phyloP scores from a whole-genome alignment of 2,888 invertebrate species.

The Myathropa florea region DNA sequence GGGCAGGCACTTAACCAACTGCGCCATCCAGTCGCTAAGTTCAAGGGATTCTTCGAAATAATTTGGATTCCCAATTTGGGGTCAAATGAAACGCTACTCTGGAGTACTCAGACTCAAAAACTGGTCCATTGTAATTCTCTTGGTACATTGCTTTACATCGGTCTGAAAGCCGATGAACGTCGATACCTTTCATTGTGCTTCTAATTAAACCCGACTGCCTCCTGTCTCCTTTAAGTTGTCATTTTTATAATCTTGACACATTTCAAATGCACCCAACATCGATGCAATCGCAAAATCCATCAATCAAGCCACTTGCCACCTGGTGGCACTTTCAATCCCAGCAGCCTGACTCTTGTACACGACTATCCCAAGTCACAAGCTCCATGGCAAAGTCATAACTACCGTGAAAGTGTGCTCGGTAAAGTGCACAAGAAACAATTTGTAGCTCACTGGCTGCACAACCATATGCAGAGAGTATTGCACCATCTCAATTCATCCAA shows the following conservation, averaged over 20 bases:
- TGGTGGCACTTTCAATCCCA: conserved; percentile 3
- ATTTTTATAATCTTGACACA: not conserved
- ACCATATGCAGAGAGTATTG: conserved; percentile 24
- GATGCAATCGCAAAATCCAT: not conserved
- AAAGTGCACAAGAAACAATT: not conserved
- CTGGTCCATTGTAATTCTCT: too few species aligned
- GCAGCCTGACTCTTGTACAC: not conserved
- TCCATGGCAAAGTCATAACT: not conserved
- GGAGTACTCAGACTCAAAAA: too few species aligned
- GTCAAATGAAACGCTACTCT: too few species aligned
- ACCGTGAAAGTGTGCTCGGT: conserved; percentile 41
- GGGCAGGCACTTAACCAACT: too few species aligned
- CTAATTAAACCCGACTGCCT: not conserved
- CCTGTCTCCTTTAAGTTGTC: not conserved
- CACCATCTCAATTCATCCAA: conserved; percentile 3
- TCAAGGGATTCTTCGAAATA: too few species aligned
- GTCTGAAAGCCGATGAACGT: too few species aligned
- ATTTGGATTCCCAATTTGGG: too few species aligned
- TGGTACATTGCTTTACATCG: too few species aligned
- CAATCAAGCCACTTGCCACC: not conserved
- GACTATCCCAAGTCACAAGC: not conserved
- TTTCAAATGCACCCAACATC: not conserved
- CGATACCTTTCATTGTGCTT: too few species aligned
- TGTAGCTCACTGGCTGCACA: not conserved
- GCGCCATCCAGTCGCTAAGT: too few species aligned